Percentiles rank a stretch among this genome's conserved stretches.
These are phyloP conservation scores for Chanos chanos DNA, from an alignment of 2,797 vertebrate genomes.

Conservation along the genomic window DNA sequence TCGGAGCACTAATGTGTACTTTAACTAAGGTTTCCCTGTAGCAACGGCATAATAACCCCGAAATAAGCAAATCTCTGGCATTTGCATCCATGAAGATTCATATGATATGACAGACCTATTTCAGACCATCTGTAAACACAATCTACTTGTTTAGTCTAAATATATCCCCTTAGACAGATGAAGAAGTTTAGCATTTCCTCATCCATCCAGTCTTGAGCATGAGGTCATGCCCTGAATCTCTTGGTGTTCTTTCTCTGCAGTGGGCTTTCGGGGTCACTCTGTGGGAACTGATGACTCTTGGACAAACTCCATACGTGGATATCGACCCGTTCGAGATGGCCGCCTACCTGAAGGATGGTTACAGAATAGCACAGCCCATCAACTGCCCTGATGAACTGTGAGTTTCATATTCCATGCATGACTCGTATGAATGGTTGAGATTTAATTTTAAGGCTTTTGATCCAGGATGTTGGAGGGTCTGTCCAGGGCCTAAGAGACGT, in stretches of 20 bases:
- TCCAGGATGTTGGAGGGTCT: not conserved
- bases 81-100: not conserved
- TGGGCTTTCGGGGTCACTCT: constrained; percentile 97
- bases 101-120: not conserved
- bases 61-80: no score
- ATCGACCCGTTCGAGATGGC: constrained; percentile 99
- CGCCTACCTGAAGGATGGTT: constrained; percentile 96
- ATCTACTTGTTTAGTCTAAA: constrained; percentile 6
- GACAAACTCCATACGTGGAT: constrained; percentile 97
- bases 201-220: no score
- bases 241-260: constrained; percentile 64
- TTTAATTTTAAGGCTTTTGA: no score
- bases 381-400: constrained; percentile 98
- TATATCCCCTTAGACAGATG: not conserved
- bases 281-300: constrained; percentile 98
- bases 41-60: no score
- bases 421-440: no score
- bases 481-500: not conserved
- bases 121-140: not conserved
- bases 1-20: no score
- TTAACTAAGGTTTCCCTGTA: no score
- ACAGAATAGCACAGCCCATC: constrained; percentile 99
- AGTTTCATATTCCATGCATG: constrained; percentile 52
- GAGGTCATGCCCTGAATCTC: no score
- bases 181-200: no score